A percentile compares a stretch with the other conserved stretches of the same genome.
These are phyloP conservation scores for Argopecten irradians DNA, from an alignment of 1,140 invertebrate genomes.

Conservation along the genomic window DNA sequence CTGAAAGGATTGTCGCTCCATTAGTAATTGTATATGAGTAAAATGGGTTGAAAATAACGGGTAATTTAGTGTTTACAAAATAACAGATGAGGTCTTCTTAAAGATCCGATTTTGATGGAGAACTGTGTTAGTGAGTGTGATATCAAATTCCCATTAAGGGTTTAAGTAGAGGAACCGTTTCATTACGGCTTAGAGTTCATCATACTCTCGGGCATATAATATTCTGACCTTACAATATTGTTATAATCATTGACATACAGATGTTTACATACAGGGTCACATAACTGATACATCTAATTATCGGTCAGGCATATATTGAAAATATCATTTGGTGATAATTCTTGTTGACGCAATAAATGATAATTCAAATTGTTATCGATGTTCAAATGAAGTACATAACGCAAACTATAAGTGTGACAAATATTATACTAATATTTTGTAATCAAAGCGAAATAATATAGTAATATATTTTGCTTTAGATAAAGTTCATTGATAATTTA, in stretches of 20 bases:
- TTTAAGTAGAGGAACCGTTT: not conserved
- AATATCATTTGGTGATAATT: too few relatives aligned
- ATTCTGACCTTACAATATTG: not conserved
- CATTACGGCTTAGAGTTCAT: not conserved
- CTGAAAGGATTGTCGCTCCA: not conserved
- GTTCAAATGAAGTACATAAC: too few relatives aligned
- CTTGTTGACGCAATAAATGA: too few relatives aligned
- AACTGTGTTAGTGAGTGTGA: not conserved
- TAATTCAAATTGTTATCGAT: too few relatives aligned
- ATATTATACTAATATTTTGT: too few relatives aligned
- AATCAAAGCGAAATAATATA: too few relatives aligned
- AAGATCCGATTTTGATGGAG: constrained; percentile 1
- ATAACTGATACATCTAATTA: too few relatives aligned
- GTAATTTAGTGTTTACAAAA: constrained; percentile 18
- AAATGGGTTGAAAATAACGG: not conserved
- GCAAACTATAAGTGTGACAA: too few relatives aligned
- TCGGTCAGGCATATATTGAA: too few relatives aligned
- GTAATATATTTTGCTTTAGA: too few relatives aligned
- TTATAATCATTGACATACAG: not conserved
- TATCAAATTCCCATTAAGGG: not conserved
- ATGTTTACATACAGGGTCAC: not conserved
- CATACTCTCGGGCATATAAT: not conserved
- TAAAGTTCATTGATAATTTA: too few relatives aligned
- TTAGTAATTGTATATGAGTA: not conserved
- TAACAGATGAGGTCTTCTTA: not conserved